Conservation (phyloP, 2,888 invertebrate genomes). For the Punctoribates punctum region DNA sequence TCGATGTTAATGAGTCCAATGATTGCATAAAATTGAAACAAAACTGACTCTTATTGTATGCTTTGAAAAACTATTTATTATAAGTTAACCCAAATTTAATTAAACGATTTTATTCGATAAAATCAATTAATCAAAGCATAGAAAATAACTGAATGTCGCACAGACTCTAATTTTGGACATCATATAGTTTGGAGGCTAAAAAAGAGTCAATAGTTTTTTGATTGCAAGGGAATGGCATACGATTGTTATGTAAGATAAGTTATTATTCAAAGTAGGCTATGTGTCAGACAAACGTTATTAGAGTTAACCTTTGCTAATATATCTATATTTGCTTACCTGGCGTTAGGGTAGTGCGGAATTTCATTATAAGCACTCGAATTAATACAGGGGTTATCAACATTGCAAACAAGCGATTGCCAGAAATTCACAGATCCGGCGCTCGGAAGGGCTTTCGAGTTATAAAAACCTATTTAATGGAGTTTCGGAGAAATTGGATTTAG, state of each 20-base stretch:
- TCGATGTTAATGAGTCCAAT: no score
- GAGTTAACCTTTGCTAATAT: neutral
- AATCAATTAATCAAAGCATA: no score
- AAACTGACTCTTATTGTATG: no score
- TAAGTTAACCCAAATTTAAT: no score
- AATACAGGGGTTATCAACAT: constrained; percentile 48
- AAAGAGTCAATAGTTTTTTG: no score
- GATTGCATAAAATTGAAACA: no score
- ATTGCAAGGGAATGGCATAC: neutral
- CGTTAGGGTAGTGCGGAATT: constrained; percentile 47
- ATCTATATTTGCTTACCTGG: constrained; percentile 46
- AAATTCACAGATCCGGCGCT: constrained; percentile 48
- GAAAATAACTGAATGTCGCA: no score
- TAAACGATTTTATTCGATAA: no score
- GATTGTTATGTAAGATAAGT: neutral
- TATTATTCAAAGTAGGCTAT: neutral
- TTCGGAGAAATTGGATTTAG: no score
- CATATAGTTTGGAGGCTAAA: no score
- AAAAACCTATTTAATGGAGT: constrained; percentile 47
- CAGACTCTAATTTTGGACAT: no score
- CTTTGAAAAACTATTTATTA: no score
- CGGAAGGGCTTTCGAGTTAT: constrained; percentile 49
- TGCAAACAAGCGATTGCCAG: constrained; percentile 49
- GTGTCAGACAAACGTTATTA: neutral
- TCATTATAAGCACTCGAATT: constrained; percentile 47